Base-by-base conservation (phyloP, 2,113 vertebrate genomes). In the Caracal caracal region DNA sequence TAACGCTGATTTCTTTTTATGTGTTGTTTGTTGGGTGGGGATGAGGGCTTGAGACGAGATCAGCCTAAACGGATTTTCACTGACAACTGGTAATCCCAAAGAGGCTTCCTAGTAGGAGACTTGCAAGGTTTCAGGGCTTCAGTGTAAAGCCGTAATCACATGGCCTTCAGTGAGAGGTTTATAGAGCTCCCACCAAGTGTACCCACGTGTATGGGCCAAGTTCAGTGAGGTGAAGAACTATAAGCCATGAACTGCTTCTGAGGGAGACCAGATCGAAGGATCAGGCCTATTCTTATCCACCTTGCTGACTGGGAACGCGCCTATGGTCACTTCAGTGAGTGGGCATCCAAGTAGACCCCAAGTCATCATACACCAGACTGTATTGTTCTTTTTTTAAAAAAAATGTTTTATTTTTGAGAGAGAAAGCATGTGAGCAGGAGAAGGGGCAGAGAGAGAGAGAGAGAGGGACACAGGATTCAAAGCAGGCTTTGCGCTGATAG, bases 41-140 rank as follows among this genome's bases (percentile, higher is more conserved):
- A 17, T 24, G 22, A 80, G 33, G 68, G 53, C 33, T 94, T 94
- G 80, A 95, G 92, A 33, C 56, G 28, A 70, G 92, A 93, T 84
- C 82, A 90, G 56, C 56, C 70, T 56, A 75, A 76, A 71, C 4
- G 70, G 51, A 88, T 88, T 80, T 83, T 70, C 86, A 6, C 0
- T 76, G 35, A 70, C 49, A 80, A 6, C 88, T 35, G 56, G 35
- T 85, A 75, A 95, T 79, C 49, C 33, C 63, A 8, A 26, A 40
- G 76, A 66, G 20, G 26, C 61, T 92, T 73, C 96, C 92, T 61
- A 16, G 49, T 5, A 70, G 76, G 71, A 63, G 88, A 28, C 7
- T 73, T 35, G 47, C 5, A 24, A 33, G 56, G 19, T 68, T 68
- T 92, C 47, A 5, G 53, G 1, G 73, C 70, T 65, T 79, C 28